Conservation (phyloP, 1,140 invertebrate genomes). For the Colletes latitarsis region DNA sequence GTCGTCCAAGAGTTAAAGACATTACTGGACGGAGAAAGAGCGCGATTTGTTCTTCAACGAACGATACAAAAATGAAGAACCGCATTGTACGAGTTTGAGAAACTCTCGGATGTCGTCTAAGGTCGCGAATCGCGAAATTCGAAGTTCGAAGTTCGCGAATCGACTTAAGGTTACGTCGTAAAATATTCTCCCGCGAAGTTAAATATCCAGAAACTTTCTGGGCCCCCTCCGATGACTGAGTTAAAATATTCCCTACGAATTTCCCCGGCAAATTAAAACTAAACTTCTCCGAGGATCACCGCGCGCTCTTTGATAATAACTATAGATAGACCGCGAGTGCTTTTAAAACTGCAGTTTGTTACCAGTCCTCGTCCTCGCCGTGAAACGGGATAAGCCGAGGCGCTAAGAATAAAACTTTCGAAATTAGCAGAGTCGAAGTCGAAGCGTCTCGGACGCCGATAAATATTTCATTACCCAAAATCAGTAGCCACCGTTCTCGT, state of each 20-base stretch:
- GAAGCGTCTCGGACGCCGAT: too few species aligned
- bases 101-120: too few species aligned
- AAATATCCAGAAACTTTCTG: conserved; percentile 8
- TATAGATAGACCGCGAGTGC: conserved; percentile 9
- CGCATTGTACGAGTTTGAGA: too few species aligned
- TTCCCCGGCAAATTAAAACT: conserved; percentile 5
- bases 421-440: background rate
- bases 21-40: too few species aligned
- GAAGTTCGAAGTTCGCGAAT: background rate
- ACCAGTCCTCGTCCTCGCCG: background rate
- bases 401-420: background rate
- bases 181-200: conserved; percentile 6
- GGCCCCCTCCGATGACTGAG: background rate
- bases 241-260: conserved; percentile 18
- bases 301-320: conserved; percentile 11
- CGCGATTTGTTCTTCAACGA: too few species aligned
- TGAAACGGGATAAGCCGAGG: background rate
- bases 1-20: too few species aligned
- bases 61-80: too few species aligned
- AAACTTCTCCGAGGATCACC: conserved; percentile 8
- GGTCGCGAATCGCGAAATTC: too few species aligned
- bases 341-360: conserved; percentile 15
- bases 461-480: too few species aligned
- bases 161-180: background rate
- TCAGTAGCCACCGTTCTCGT: too few species aligned